These are phyloP conservation scores for Cataglyphis rosenhaueri DNA, from an alignment of 2,888 invertebrate species.

Conservation along the genomic window DNA sequence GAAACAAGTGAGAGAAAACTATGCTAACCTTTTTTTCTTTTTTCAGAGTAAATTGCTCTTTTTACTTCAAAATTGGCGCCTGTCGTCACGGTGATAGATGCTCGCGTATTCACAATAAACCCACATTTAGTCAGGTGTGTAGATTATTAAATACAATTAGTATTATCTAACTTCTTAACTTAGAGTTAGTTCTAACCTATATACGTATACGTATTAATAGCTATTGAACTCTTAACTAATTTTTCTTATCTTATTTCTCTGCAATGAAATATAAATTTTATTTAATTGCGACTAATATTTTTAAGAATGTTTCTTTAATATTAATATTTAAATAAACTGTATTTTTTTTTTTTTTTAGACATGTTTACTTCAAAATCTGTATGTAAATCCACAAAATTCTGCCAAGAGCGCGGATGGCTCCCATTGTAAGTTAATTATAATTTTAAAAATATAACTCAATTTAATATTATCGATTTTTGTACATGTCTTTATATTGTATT, in stretches of 20 bases:
- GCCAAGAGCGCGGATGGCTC: constrained; percentile 99
- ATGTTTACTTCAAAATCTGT: constrained; percentile 97
- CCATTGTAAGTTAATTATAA: constrained; percentile 89
- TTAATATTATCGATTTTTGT: neutral
- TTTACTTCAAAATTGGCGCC: constrained; percentile 99
- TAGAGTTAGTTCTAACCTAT: neutral
- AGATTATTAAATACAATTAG: constrained; percentile 7
- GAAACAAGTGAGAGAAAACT: neutral
- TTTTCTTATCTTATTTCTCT: neutral
- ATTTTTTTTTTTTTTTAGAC: constrained; percentile 89
- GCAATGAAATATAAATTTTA: neutral
- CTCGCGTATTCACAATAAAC: constrained; percentile 99
- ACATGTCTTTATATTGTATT: neutral
- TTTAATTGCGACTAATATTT: neutral
- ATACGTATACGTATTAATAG: neutral
- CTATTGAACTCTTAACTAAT: neutral
- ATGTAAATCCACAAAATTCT: constrained; percentile 99
- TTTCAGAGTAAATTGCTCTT: constrained; percentile 98
- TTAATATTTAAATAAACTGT: neutral
- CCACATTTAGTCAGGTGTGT: constrained; percentile 93
- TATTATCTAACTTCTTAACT: neutral
- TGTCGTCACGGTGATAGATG: constrained; percentile 99
- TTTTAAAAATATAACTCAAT: neutral
- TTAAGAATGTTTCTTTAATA: neutral
- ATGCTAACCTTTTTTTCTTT: constrained; percentile 4